Evolutionary conservation across 2,797 vertebrate genomes (phyloP), one percentile per base, ranked within the genome.

Genomic region (Sardinella longiceps): DNA sequence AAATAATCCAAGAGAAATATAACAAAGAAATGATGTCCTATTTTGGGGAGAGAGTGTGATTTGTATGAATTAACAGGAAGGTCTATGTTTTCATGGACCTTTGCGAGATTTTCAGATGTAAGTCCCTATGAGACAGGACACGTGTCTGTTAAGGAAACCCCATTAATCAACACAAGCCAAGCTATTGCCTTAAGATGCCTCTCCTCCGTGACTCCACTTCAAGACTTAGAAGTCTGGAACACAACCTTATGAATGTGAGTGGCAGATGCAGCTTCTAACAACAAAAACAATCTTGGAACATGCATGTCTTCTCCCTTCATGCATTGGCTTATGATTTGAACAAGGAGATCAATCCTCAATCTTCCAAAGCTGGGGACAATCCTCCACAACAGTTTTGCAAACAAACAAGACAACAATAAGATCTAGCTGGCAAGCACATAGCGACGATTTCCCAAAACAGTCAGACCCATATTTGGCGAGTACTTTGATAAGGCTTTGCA

Each of bases 1-100:
- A 56, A 86, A 84, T 84, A 90, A 91, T 53, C 82, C 80, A 82
- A 82, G 84, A 82, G 70, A 89, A 74, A 74, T 37, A 74, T 20
- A 6, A 39, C 20, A 15, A 77, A 43, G 46, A 43, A 43, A 77
- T 39, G 3, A 74, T 74, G 23, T 60, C 56, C 70, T 77, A 43
- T 77, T 77, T 77, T 23, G 18, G 70, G 63, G 6, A 11, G 28
- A 14, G 15, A 77, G 66, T 74, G 66, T 43, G 43, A 43, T 39
- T 74, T 28, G 37, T 74, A 2, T 18, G 39, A 74, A 74, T 74
- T 0, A 37, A 7, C 2, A 70, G 20, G 48, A 63, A 30, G 7
- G 14, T 12, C 2, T 30, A 37, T 33, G 3, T 70, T 70, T 28
- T 28, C 30, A 74, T 74, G 33, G 20, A 74, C 66, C 0, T 33